Evolutionary conservation across 2,797 vertebrate genomes (phyloP), one percentile per base, ranked within the genome.

Genomic region (Xyrichtys novacula): DNA sequence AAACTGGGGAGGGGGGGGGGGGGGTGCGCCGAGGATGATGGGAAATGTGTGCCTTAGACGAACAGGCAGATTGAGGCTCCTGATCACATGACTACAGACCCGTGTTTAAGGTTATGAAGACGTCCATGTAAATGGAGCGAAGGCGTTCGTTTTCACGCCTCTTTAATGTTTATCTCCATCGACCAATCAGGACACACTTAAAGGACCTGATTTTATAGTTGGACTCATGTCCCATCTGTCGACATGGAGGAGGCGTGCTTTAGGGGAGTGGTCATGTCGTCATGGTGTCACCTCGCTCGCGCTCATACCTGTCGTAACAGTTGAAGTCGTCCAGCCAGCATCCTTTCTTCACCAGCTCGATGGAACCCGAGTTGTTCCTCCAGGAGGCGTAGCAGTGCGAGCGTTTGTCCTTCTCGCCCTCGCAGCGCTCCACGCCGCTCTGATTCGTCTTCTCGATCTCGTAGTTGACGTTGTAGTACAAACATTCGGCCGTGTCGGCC

Each of bases 281-380:
- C n/a, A n/a, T n/a, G n/a, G n/a, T n/a, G n/a, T n/a, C n/a, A n/a
- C n/a, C n/a, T n/a, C n/a, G n/a, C n/a, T n/a, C n/a, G n/a, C n/a
- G n/a, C n/a, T n/a, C n/a, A n/a, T 89, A 99, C 97, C 96, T 94
- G 94, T 99, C 96, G 1, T 99, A 99, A 91, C 97, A 98, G 93
- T 99, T 99, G 93, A 97, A 98, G 92, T 99, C 97, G 0, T 99
- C 97, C 65, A 99, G 84, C 97, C 97, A 99, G 94, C 97, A 99
- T 71, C 97, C 97, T 69, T 97, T 98, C 93, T 97, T 98, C 89
- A 98, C 95, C 28, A 98, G 95, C 89, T 97, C 94, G 0, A 98
- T 94, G 85, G 91, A 92, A 36, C 97, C 97, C 0, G 97, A 97
- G 90, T 76, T 94, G 92, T 99, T 99, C 76, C 96, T 96, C 97